Base-by-base conservation (phyloP, 2,113 vertebrate species). In the Hippocampus zosterae region DNA sequence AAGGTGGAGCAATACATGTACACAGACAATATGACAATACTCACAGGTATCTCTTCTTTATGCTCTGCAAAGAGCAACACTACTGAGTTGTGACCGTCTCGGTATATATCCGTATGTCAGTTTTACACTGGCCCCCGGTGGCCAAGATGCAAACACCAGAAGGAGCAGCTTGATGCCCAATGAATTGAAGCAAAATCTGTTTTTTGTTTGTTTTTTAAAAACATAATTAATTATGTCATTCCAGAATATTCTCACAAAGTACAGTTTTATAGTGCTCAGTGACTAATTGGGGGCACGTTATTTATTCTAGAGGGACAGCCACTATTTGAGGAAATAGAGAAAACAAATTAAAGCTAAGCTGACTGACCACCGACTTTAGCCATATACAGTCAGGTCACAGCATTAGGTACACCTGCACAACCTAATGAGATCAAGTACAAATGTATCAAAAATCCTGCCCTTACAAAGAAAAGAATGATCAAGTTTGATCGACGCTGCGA, bases 351-450 rank as follows among this genome's bases (percentile, higher is more conserved):
- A 56, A 27, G 23, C 69, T 79, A 64, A 55, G 63, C 71, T 74
- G 56, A 77, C 85, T 72, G 79, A 69, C 68, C 59, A 46, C 81
- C 77, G 82, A 75, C 67, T 68, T 73, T 41, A 71, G 75, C 77
- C 63, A 83, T 71, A 71, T 68, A 70, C 76, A 69, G 66, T 76
- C 62, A 25, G 62, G 41, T n/a, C n/a, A 65, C n/a, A 23, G 2
- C 41, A 44, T 65, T 65, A 65, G 42, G 40, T 46, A 65, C 63
- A 65, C 63, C 41, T 27, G 42, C 0, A 25, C 63, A 27, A 46
- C 7, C 63, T 48, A 25, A n/a, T 63, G 37, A 63, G 37, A 63
- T 63, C 61, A 21, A 42, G 13, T 7, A 64, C 62, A 64, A 64
- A 44, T 25, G 6, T 12, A 13, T 25, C 3, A 25, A 44, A 57